phyloP scores from a whole-genome alignment of 2,113 vertebrate species.

The Apistogramma diplotaenia region DNA sequence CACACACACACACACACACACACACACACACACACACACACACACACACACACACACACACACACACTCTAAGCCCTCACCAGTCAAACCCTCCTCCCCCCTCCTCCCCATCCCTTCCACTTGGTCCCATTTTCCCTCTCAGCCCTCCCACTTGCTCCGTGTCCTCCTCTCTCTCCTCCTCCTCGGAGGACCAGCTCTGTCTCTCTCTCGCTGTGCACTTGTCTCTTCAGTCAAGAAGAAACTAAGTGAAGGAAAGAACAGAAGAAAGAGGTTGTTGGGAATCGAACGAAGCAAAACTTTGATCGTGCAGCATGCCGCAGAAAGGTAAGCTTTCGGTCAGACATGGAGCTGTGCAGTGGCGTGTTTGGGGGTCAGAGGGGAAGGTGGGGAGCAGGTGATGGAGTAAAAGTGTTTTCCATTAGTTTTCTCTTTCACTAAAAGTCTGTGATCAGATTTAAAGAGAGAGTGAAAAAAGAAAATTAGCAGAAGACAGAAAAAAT shows the following conservation, averaged over 20 bases:
- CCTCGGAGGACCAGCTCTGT: constrained; percentile 54
- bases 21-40: background rate
- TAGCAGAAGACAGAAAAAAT: background rate
- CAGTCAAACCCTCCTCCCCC: background rate
- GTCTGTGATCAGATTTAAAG: background rate
- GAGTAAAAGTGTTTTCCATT: background rate
- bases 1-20: no score
- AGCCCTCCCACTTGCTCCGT: constrained; percentile 34
- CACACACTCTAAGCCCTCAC: background rate
- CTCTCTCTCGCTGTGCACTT: constrained; percentile 62
- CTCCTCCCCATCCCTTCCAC: background rate
- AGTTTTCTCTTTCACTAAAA: background rate
- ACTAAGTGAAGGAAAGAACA: constrained; percentile 71
- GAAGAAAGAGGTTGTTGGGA: constrained; percentile 65
- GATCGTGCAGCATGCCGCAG: constrained; percentile 85
- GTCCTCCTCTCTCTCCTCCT: constrained; percentile 40
- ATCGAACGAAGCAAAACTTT: constrained; percentile 58
- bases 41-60: background rate
- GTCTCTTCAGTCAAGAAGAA: constrained; percentile 74
- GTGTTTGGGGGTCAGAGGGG: background rate
- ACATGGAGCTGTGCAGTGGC: no score
- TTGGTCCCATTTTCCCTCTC: background rate
- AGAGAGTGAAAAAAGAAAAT: background rate
- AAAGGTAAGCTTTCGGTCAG: constrained; percentile 89
- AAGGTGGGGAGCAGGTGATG: background rate